A percentile compares a stretch with the other conserved stretches of the same genome.
These are phyloP conservation scores for Campaea margaritaria DNA, from an alignment of 2,888 invertebrate genomes.

Conservation along the genomic window DNA sequence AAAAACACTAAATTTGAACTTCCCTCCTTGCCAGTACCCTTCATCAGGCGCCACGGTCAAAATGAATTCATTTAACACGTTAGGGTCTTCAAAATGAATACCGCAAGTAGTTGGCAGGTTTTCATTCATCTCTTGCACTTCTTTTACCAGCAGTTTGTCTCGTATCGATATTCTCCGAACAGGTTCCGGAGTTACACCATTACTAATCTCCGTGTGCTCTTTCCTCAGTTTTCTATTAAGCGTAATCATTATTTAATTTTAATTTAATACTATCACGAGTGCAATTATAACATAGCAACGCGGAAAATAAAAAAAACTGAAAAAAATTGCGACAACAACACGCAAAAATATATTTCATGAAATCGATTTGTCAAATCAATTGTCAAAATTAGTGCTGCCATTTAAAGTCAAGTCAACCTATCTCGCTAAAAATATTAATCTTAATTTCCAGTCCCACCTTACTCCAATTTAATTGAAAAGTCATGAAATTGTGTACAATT, in stretches of 20 bases:
- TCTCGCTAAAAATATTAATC: neutral
- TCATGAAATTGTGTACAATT: too few species aligned
- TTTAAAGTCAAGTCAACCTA: neutral
- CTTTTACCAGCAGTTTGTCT: conserved; percentile 92
- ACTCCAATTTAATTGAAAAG: too few species aligned
- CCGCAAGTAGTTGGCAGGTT: conserved; percentile 92
- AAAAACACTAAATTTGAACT: conserved; percentile 93
- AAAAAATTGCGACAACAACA: conserved; percentile 27
- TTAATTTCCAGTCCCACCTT: too few species aligned
- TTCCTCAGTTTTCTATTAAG: conserved; percentile 89
- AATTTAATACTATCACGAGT: conserved; percentile 32
- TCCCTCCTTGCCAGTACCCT: conserved; percentile 95
- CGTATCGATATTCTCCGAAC: conserved; percentile 89
- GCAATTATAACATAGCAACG: conserved; percentile 54
- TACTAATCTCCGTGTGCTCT: conserved; percentile 79
- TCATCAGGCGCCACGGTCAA: conserved; percentile 93
- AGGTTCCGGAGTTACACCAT: conserved; percentile 69
- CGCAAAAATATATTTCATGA: conserved; percentile 16
- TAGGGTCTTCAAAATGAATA: conserved; percentile 92
- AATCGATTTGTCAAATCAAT: conserved; percentile 4
- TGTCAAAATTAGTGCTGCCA: neutral
- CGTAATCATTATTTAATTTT: conserved; percentile 86
- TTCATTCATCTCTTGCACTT: conserved; percentile 94
- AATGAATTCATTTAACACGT: conserved; percentile 92
- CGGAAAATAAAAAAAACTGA: conserved; percentile 35